These are phyloP conservation scores for Tragelaphus oryx DNA, from an alignment of 2,797 vertebrate species.

Conservation along the genomic window DNA sequence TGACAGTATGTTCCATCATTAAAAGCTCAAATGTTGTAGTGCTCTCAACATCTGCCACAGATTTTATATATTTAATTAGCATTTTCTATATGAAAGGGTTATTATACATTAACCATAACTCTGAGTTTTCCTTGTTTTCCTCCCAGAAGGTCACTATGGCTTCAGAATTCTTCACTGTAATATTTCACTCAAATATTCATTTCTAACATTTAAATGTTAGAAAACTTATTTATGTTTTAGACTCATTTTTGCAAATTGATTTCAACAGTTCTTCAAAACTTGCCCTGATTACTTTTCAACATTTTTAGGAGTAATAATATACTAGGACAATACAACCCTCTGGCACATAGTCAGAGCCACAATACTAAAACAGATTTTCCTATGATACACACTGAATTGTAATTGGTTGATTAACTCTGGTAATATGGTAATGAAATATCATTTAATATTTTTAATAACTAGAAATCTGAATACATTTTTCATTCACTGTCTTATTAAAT, in stretches of 20 bases:
- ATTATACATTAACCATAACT: slow-evolving; percentile 38
- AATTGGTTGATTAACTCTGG: slow-evolving; percentile 6
- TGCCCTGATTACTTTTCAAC: slow-evolving; percentile 37
- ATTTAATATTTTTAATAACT: slow-evolving; percentile 49
- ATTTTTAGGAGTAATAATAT: slow-evolving; percentile 21
- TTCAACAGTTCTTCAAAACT: slow-evolving; percentile 54
- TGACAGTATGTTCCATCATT: slow-evolving; percentile 44
- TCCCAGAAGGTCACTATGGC: not conserved
- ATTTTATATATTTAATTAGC: not conserved
- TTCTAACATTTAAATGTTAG: slow-evolving; percentile 29
- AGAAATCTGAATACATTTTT: slow-evolving; percentile 6
- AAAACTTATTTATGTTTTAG: slow-evolving; percentile 29
- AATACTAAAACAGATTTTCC: slow-evolving; percentile 40
- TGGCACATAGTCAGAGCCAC: not conserved
- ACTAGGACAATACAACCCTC: not conserved
- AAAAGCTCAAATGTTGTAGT: slow-evolving; percentile 7
- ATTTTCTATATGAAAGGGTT: not conserved
- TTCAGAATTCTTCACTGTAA: not conserved
- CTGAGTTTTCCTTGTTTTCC: not conserved
- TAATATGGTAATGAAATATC: not conserved
- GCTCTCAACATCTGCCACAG: not conserved
- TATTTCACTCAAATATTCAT: slow-evolving; percentile 46
- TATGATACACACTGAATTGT: not conserved
- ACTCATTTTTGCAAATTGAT: slow-evolving; percentile 39
- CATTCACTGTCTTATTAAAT: slow-evolving; percentile 23